Conservation (phyloP, 2,113 vertebrate genomes). For the Cynopterus brachyotis region DNA sequence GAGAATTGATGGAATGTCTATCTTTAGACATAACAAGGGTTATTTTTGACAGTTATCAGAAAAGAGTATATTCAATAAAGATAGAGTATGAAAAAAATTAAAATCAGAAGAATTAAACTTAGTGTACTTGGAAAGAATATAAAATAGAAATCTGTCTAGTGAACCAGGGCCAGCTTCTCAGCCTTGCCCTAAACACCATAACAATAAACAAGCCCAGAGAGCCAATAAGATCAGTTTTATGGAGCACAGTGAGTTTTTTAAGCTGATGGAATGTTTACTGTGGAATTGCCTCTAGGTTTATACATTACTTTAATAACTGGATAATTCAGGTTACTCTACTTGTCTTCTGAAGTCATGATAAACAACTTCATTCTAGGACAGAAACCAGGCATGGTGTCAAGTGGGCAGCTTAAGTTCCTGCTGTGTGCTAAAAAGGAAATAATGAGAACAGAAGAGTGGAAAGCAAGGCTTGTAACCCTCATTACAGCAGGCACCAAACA, state of each 20-base stretch:
- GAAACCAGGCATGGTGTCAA: neutral
- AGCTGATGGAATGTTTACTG: neutral
- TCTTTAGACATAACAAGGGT: neutral
- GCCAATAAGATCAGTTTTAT: conserved; percentile 8
- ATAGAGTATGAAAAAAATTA: neutral
- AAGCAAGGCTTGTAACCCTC: neutral
- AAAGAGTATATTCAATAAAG: neutral
- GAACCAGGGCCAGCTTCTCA: neutral
- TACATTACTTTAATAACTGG: neutral
- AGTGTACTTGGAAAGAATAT: neutral
- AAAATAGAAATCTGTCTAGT: neutral
- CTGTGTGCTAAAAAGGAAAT: conserved; percentile 24
- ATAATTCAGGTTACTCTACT: conserved; percentile 25
- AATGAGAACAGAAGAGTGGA: neutral
- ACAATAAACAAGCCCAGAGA: conserved; percentile 23
- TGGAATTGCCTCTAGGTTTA: neutral
- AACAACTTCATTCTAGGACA: conserved; percentile 26
- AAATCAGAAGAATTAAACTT: conserved; percentile 26
- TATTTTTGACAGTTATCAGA: conserved; percentile 22
- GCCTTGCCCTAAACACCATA: neutral
- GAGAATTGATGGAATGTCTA: neutral
- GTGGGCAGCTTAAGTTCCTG: neutral
- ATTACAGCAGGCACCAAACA: neutral
- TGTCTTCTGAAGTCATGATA: conserved; percentile 28
- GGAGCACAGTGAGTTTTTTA: neutral